These are phyloP conservation scores for Luperina nickerlii DNA, from an alignment of 2,888 invertebrate species.

Conservation along the genomic window DNA sequence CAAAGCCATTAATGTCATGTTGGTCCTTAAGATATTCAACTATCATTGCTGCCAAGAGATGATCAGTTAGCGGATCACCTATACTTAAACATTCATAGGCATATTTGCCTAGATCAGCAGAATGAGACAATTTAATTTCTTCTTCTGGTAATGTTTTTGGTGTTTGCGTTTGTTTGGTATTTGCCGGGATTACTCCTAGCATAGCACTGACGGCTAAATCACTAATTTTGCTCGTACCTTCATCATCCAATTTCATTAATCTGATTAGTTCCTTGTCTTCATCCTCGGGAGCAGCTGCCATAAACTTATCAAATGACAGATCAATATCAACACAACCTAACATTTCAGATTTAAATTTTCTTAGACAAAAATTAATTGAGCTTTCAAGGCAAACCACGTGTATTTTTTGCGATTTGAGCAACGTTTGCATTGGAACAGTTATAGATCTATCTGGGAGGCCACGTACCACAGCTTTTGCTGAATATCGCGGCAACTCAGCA, in stretches of 20 bases:
- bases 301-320: conserved; percentile 82
- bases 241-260: conserved; percentile 81
- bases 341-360: conserved; percentile 89
- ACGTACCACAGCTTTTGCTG: conserved; percentile 83
- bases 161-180: conserved; percentile 91
- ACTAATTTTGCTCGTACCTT: conserved; percentile 73
- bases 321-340: conserved; percentile 87
- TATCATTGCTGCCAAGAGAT: conserved; percentile 90
- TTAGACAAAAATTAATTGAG: conserved; percentile 91
- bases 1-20: conserved; percentile 89
- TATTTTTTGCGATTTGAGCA: conserved; percentile 83
- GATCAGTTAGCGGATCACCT: conserved; percentile 90
- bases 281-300: conserved; percentile 75
- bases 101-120: conserved; percentile 90
- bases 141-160: conserved; percentile 91
- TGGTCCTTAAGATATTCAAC: conserved; percentile 91
- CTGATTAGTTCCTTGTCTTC: conserved; percentile 81
- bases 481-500: conserved; percentile 80
- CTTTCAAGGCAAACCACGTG: conserved; percentile 85
- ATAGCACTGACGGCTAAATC: conserved; percentile 72
- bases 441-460: conserved; percentile 84
- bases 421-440: conserved; percentile 81
- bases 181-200: conserved; percentile 75
- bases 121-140: conserved; percentile 85
- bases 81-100: conserved; percentile 88